Conservation (phyloP, 2,888 invertebrate genomes). For the Autographa pulchrina region DNA sequence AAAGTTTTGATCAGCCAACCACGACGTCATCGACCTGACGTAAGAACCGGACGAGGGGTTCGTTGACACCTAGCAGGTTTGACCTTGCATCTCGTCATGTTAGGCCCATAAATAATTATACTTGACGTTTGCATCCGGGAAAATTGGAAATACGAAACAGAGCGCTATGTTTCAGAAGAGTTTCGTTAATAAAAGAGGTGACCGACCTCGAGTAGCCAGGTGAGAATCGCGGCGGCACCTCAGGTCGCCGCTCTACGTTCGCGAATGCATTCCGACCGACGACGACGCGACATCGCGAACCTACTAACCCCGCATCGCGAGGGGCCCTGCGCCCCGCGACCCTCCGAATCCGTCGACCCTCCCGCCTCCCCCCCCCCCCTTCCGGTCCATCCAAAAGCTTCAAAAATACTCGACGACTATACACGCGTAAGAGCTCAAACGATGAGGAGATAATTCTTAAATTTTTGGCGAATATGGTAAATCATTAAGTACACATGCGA, state of each 20-base stretch:
- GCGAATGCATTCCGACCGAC: conserved; percentile 89
- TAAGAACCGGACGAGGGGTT: conserved; percentile 84
- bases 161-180: conserved; percentile 50
- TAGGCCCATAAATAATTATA: conserved; percentile 80
- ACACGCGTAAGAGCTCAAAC: conserved; percentile 78
- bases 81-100: conserved; percentile 84
- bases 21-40: conserved; percentile 87
- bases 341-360: conserved; percentile 84
- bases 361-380: conserved; percentile 79
- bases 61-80: conserved; percentile 85
- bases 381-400: conserved; percentile 87
- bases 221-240: conserved; percentile 85
- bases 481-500: conserved; percentile 63
- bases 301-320: conserved; percentile 88
- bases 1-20: conserved; percentile 72
- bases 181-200: conserved; percentile 75
- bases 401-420: conserved; percentile 85
- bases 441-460: conserved; percentile 66
- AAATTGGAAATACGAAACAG: conserved; percentile 53
- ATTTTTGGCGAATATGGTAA: conserved; percentile 61
- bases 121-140: conserved; percentile 49
- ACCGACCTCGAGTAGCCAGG: conserved; percentile 81
- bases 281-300: conserved; percentile 88
- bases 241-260: conserved; percentile 88
- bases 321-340: conserved; percentile 87